Evolutionary conservation across 1,140 invertebrate species (phyloP), one percentile per base, ranked within the genome.

Genomic region (Drosophila eugracilis): DNA sequence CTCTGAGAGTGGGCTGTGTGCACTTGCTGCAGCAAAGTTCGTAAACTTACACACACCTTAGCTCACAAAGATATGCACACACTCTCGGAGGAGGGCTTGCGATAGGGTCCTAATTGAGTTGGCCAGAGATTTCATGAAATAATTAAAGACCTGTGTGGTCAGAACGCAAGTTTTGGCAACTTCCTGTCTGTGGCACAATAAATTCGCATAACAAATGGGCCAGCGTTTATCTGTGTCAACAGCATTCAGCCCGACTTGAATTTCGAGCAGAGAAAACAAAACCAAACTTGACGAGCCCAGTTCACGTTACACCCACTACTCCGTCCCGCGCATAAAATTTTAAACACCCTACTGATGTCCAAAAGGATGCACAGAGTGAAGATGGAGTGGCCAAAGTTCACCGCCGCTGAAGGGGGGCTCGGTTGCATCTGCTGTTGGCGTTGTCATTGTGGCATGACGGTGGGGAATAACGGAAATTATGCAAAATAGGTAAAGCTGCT

Each of bases 401-500:
- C 57, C 72, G 19, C 76, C 58, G 60, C 70, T 62, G 30, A 66
- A 52, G 75, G 75, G 70, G 41, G 47, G 34, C 15, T 39, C 62
- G 37, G 59, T 26, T 60, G 53, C 30, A 32, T 32, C 32, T 58
- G 58, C 50, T 30, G 57, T 36, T 62, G 69, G 53, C 69, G 71
- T 41, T 73, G 70, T 62, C 66, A 58, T 60, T 52, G 69, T 41
- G 59, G 53, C 50, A 14, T 52, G 44, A 21, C 37, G 47, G 49
- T 49, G 54, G 71, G 67, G 74, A 71, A 80, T 69, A 67, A 75
- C 75, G 76, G 65, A 89, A 89, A 89, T 89, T 89, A 89, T 89
- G 86, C 80, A 85, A 89, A 89, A 89, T 76, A 89, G 85, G 77
- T 75, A 89, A 85, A 85, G 80, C 85, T 41, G 80, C 86, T 90